Base-by-base conservation (phyloP, 2,797 vertebrate genomes). In the Chaunax sp. region DNA sequence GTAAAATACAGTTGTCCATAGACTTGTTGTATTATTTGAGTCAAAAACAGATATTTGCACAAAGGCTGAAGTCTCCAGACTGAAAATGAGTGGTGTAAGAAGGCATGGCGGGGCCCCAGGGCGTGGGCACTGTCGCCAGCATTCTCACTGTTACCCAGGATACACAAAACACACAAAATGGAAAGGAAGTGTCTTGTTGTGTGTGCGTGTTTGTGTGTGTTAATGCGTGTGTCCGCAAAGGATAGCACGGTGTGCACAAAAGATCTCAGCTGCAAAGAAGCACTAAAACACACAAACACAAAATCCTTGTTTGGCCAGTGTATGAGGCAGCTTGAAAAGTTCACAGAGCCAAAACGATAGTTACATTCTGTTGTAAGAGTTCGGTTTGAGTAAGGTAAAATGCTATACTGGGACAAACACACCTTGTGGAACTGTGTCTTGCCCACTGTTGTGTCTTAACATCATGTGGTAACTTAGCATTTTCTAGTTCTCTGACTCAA, bases 1-100 rank as follows among this genome's bases (percentile, higher is more conserved):
- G 81, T 70, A 83, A 91, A 91, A 83, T 82, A 87, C 90, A 85
- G 87, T 80, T 82, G 88, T 81, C 77, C 78, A 51, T 72, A 67
- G 69, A 69, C 57, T 73, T 1, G 68, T 90, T 87, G 75, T 85
- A 77, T 87, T 89, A 87, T 90, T 89, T 85, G 67, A 86, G 80
- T 87, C 83, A 88, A 90, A 92, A 91, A 88, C 86, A 85, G 80
- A 88, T 83, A 90, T 90, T 91, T 91, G 84, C 82, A 80, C 57
- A 43, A 76, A 81, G 84, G 64, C 72, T 88, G 78, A 72, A 77
- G 76, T 84, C 72, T 75, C 82, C 87, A 91, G 89, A 90, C 90
- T 87, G 89, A 90, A 92, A 92, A 91, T 92, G 74, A 88, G 78
- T 74, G 87, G 85, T 89, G 75, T 89, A 77, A 80, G 80, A 52